Conservation (phyloP, 2,797 vertebrate genomes). For the Diglossa cyanea region DNA sequence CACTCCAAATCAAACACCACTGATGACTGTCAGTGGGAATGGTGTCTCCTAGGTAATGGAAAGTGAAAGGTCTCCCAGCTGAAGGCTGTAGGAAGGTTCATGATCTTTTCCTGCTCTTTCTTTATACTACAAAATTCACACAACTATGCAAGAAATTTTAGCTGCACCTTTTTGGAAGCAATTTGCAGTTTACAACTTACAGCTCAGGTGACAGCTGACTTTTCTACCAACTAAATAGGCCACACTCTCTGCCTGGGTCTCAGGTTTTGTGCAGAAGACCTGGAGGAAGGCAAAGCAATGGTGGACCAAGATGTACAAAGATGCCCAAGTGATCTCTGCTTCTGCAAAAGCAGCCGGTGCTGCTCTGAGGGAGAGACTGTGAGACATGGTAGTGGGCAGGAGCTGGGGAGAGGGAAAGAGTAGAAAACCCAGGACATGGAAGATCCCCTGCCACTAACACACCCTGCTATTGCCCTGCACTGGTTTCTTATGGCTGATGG, state of each 20-base stretch:
- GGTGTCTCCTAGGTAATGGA: not conserved
- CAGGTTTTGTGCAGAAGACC: not conserved
- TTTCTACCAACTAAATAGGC: not conserved
- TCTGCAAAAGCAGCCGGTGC: not conserved
- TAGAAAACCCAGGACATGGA: not conserved
- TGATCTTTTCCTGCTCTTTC: not conserved
- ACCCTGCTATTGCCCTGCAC: not conserved
- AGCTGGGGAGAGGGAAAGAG: not conserved
- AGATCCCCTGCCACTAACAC: not conserved
- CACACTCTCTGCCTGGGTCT: not conserved
- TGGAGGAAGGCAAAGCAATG: not conserved
- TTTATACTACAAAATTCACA: not conserved
- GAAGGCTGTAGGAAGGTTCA: not conserved
- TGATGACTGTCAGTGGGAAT: not conserved
- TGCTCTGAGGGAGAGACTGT: not conserved
- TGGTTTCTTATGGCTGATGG: not conserved
- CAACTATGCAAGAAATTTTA: not conserved
- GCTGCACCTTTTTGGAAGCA: not conserved
- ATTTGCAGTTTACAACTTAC: not conserved
- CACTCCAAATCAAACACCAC: not conserved
- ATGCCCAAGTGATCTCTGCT: not conserved
- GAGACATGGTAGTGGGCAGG: not conserved
- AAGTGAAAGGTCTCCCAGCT: not conserved
- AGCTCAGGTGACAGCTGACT: not conserved
- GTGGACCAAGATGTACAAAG: not conserved